phyloP scores from a whole-genome alignment of 2,113 vertebrate species.

The Apus apus region DNA sequence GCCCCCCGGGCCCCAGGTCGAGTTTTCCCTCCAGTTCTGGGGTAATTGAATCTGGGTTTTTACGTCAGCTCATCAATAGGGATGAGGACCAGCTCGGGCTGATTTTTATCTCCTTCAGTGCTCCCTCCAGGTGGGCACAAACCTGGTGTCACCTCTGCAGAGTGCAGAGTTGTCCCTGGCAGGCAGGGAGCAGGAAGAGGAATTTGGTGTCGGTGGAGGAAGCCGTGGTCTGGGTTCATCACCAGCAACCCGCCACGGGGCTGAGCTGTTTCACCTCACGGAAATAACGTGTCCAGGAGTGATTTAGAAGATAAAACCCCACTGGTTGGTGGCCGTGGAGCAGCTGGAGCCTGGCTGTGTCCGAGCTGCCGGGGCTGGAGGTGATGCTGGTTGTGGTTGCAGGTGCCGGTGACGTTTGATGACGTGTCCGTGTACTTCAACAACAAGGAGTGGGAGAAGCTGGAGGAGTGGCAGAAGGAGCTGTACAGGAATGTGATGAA shows the following conservation, averaged over 20 bases:
- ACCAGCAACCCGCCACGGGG: accelerated
- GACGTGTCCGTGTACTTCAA: constrained; percentile 81
- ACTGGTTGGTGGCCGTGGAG: accelerated
- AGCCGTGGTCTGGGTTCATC: background rate
- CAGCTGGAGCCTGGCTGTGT: background rate
- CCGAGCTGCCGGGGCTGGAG: background rate
- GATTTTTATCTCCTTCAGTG: background rate
- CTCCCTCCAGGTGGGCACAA: background rate
- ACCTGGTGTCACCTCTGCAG: background rate
- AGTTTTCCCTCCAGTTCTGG: background rate
- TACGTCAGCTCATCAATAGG: constrained; percentile 10
- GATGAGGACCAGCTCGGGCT: background rate
- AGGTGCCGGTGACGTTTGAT: constrained; percentile 81
- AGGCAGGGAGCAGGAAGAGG: background rate
- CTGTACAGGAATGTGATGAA: constrained; percentile 83
- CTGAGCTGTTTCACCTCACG: background rate
- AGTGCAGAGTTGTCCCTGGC: accelerated
- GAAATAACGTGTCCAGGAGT: accelerated
- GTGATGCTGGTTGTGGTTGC: constrained; percentile 11
- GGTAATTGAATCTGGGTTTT: background rate
- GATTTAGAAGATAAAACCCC: background rate
- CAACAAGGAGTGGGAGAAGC: constrained; percentile 81
- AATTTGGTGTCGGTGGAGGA: too few relatives aligned
- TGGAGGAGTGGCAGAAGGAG: constrained; percentile 84
- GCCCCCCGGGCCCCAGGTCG: background rate